Conservation (phyloP, 2,113 vertebrate species). For the Oreochromis spilurus region DNA sequence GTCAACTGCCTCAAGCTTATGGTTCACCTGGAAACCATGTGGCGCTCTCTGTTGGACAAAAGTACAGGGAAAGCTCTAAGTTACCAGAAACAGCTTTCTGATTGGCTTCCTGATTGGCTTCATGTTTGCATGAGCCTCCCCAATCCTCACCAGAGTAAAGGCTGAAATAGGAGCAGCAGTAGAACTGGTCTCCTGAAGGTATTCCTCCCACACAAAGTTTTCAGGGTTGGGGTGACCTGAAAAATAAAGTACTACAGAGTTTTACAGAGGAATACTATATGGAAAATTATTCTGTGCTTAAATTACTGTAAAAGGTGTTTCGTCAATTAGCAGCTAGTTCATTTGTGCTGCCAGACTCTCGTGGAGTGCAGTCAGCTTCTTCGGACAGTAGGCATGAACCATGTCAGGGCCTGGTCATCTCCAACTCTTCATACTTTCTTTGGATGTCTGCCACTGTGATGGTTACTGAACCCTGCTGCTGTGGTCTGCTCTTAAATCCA, state of each 20-base stretch:
- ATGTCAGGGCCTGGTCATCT: no score
- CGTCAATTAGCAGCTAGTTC: neutral
- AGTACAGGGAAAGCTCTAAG: neutral
- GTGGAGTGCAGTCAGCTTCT: no score
- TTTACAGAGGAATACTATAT: neutral
- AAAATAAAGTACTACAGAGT: neutral
- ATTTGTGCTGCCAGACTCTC: neutral
- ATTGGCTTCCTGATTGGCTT: neutral
- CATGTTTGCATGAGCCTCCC: neutral
- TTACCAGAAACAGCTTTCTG: neutral
- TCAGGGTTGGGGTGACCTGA: slow-evolving; percentile 77
- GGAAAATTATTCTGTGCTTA: no score
- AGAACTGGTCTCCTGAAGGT: slow-evolving; percentile 78
- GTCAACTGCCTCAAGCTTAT: slow-evolving; percentile 82
- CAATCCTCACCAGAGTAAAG: slow-evolving; percentile 75
- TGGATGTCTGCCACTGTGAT: no score
- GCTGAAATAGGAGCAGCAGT: slow-evolving; percentile 76
- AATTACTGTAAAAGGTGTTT: neutral
- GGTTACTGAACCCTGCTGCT: no score
- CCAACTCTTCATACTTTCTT: no score
- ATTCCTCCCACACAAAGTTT: slow-evolving; percentile 82
- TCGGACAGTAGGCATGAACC: no score
- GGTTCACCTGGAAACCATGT: slow-evolving; percentile 78
- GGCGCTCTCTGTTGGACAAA: slow-evolving; percentile 73
- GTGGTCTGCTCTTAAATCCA: no score